These are phyloP conservation scores for Potorous gilbertii DNA, from an alignment of 2,797 vertebrate genomes.

Conservation along the genomic window DNA sequence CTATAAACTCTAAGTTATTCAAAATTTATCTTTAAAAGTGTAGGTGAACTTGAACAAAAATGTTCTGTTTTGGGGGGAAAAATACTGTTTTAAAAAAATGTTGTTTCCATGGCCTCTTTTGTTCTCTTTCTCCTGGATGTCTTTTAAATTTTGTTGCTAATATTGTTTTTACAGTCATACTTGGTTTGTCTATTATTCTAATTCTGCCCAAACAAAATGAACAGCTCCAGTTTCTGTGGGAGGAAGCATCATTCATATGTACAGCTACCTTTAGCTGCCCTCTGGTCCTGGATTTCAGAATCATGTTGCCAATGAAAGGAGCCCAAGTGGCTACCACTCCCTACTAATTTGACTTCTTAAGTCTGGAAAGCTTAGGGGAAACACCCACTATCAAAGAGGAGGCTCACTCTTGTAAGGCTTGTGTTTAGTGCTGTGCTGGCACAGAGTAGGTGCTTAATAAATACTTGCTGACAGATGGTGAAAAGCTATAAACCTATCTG, in stretches of 20 bases:
- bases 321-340: constrained; percentile 47
- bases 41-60: background rate
- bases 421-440: background rate
- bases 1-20: background rate
- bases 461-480: background rate
- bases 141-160: background rate
- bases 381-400: constrained; percentile 62
- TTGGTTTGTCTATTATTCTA: background rate
- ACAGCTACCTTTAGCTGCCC: background rate
- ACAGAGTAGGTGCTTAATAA: background rate
- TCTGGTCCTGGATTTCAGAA: constrained; percentile 21
- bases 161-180: background rate
- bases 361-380: constrained; percentile 64
- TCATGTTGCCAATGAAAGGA: constrained; percentile 47
- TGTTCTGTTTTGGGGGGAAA: background rate
- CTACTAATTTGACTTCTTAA: constrained; percentile 70
- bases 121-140: background rate
- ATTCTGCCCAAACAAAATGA: background rate
- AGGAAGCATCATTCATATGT: background rate
- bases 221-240: background rate
- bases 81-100: background rate
- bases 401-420: constrained; percentile 63
- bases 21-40: background rate
- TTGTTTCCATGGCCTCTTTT: background rate
- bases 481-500: background rate